Evolutionary conservation across 2,797 vertebrate genomes (phyloP), one percentile per base, ranked within the genome.

Genomic region (Hydrocynus forskahlii): DNA sequence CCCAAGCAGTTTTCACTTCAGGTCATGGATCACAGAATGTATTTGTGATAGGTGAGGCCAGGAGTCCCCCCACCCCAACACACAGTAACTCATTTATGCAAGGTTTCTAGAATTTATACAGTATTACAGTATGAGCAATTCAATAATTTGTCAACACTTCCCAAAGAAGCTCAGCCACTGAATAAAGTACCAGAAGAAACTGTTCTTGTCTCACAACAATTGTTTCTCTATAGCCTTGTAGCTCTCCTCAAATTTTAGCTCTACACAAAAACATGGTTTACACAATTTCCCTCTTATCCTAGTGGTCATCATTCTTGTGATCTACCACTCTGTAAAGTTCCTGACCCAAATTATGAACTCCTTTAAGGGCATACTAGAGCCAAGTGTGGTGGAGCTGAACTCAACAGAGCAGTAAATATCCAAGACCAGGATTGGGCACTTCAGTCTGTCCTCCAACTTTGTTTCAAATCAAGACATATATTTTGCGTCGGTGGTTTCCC

Each of bases 1-100:
- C 80, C 87, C 83, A 84, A 79, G 29, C 68, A 63, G 64, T 35
- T 62, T 81, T 40, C 55, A 74, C 71, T 75, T 79, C 78, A 79
- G 40, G 60, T 62, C 60, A 63, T 63, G 13, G 14, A 63, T 19
- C 14, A 13, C 12, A 1, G 23, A 9, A 66, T 66, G 63, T 66
- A 40, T 40, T 66, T 66, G 40, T 66, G 35, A 66, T 17, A n/a
- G 16, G 7, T 38, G 16, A 8, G 63, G 63, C 35, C 35, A 38
- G 17, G 7, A 9, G 29, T 1, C 38, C 63, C 7, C 63, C 17
- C 16, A 66, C 5, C 9, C 57, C 57, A 21, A 21, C 8, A 59
- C 57, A 59, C 57, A 60, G 8, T 23, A 16, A 14, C 60, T 1
- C 10, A 63, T 16, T 5, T 5, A 16, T 5, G 40, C 35, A 35